phyloP scores from a whole-genome alignment of 2,888 invertebrate genomes.

The Tetanocera ferruginea region DNA sequence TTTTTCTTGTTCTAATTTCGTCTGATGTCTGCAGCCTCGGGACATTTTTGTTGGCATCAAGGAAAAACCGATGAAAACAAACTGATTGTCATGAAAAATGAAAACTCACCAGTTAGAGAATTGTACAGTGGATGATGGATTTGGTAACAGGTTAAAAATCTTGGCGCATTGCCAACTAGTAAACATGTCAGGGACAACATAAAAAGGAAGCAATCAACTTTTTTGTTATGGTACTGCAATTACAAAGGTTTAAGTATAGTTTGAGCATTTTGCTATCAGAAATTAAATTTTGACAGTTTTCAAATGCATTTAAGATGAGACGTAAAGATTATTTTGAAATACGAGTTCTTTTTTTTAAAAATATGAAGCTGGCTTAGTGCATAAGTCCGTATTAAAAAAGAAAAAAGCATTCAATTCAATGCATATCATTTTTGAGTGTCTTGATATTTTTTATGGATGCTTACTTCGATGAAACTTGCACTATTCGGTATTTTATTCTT shows the following conservation, averaged over 20 bases:
- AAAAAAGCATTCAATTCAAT: no score
- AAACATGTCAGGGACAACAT: slow-evolving; percentile 1
- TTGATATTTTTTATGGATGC: no score
- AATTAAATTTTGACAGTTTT: no score
- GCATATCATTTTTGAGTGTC: no score
- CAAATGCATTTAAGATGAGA: no score
- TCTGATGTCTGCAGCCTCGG: slow-evolving; percentile 17
- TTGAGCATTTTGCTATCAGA: no score
- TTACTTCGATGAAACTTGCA: no score
- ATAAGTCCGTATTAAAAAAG: no score
- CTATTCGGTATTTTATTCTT: no score
- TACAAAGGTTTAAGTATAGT: neutral
- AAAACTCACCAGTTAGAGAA: neutral
- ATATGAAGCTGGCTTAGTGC: no score
- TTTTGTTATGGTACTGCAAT: neutral
- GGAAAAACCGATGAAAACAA: slow-evolving; percentile 11
- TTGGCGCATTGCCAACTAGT: neutral
- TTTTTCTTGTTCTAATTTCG: neutral
- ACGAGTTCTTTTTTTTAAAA: no score
- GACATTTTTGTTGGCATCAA: slow-evolving; percentile 16
- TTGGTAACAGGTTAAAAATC: neutral
- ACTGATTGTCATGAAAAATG: slow-evolving; percentile 21
- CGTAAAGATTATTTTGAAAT: no score
- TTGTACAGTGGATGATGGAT: neutral
- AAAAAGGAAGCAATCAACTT: neutral